Evolutionary conservation across 2,888 invertebrate species (phyloP).

Genomic region (Agrochola circellaris): DNA sequence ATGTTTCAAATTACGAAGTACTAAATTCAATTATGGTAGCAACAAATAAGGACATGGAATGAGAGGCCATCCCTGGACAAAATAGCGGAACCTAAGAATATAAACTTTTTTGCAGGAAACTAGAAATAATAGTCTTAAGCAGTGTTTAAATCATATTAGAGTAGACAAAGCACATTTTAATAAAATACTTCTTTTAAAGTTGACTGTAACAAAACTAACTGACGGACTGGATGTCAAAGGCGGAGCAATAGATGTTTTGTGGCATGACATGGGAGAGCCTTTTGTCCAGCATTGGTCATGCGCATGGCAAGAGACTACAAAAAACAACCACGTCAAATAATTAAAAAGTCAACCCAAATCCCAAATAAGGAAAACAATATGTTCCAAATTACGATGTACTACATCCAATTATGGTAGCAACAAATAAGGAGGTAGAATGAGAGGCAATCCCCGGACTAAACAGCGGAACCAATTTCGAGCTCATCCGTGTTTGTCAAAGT

Average conservation of each 20-base stretch:
- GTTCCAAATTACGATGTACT: conserved; percentile 69
- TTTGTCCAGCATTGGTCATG: not conserved
- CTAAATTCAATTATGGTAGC: conserved; percentile 76
- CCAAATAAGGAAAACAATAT: conserved; percentile 58
- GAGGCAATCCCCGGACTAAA: conserved; percentile 82
- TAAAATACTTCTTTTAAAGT: no score
- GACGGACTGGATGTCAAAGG: not conserved
- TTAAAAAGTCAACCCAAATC: conserved; percentile 1
- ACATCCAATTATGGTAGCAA: conserved; percentile 76
- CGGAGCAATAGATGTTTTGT: not conserved
- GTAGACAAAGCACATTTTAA: not conserved
- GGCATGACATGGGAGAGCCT: not conserved
- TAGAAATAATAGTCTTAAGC: not conserved
- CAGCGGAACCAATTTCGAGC: conserved; percentile 87
- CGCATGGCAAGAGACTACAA: not conserved
- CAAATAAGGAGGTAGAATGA: conserved; percentile 78
- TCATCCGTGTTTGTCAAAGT: conserved; percentile 88
- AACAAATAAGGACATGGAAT: conserved; percentile 77
- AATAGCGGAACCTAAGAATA: not conserved
- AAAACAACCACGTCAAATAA: not conserved
- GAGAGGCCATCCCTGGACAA: conserved; percentile 73
- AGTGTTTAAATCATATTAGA: not conserved
- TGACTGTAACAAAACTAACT: not conserved
- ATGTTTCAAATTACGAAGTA: conserved; percentile 68
- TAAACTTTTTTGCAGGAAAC: not conserved